Conservation (phyloP, 2,797 vertebrate species). For the Kryptopterus vitreolus region DNA sequence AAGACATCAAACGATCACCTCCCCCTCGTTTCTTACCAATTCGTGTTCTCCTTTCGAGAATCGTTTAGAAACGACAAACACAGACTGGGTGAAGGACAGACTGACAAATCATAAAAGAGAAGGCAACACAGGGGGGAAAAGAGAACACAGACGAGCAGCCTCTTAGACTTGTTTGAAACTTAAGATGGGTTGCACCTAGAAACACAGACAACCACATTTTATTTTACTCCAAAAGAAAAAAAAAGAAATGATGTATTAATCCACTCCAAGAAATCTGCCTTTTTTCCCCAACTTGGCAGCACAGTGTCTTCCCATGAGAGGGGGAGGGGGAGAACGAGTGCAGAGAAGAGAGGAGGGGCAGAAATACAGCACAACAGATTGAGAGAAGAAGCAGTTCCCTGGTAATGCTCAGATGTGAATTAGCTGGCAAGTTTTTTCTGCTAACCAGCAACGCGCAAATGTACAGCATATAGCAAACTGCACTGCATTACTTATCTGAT, state of each 20-base stretch:
- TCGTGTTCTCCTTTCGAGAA: conserved; percentile 28
- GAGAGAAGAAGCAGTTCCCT: not conserved
- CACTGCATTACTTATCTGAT: not conserved
- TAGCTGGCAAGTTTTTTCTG: not conserved
- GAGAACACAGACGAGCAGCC: not conserved
- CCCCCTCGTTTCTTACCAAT: conserved; percentile 54
- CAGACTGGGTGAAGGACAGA: not conserved
- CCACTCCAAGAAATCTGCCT: not conserved
- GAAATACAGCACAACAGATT: not conserved
- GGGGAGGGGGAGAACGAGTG: not conserved
- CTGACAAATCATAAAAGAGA: not conserved
- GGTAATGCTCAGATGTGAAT: not conserved
- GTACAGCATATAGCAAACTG: too few species aligned
- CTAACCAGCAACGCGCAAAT: not conserved
- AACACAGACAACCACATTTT: not conserved
- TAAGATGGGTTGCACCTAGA: not conserved
- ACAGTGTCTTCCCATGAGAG: not conserved
- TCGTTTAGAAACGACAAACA: conserved; percentile 1
- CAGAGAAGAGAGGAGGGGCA: not conserved
- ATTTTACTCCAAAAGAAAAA: too few species aligned
- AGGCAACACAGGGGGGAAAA: not conserved
- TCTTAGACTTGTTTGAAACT: not conserved
- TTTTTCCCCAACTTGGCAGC: conserved; percentile 16
- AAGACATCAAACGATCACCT: conserved; percentile 64
- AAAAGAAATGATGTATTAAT: not conserved